Evolutionary conservation across 2,888 invertebrate species (phyloP), one percentile per base, ranked within the genome.

Genomic region (Ochlodes sylvanus): DNA sequence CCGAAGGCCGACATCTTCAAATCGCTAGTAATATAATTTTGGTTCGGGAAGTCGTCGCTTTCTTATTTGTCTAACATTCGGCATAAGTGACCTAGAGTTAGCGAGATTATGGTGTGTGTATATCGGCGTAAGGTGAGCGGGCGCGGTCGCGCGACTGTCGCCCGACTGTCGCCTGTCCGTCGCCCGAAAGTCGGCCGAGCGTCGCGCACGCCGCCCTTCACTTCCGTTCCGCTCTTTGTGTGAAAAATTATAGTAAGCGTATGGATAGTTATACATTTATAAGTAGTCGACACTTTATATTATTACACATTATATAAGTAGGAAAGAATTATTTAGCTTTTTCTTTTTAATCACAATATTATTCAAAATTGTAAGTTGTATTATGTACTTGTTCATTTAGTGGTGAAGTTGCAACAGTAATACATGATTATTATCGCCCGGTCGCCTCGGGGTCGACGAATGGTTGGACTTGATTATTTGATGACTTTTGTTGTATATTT

Each of bases 401-500:
- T 84, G 87, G 85, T 87, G 87, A 85, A 85, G 85, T 87, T 83
- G 82, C 84, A 82, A 80, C 85, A 79, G 70, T 83, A 81, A 79
- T 83, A 82, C 80, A 80, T 81, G 82, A 84, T 86, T 86, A 84
- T 86, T 86, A 85, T 84, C 84, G 81, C 83, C 83, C 80, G 88
- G 85, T 84, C 86, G 81, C 84, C 27, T 27, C 27, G 27, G 85
- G 81, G 88, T 86, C 87, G 87, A 88, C 86, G 81, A 87, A 85
- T 85, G 86, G 88, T 88, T 88, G 88, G 90, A 91, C 92, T 88
- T 84, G 87, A 92, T 93, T 92, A 92, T 92, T 92, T 90, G 88
- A 93, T 93, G 93, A 92, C 93, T 92, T 92, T 93, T 93, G 93
- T 93, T 93, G 93, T 93, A 93, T 93, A 93, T 93, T 92, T 93